Evolutionary conservation across 2,113 vertebrate species (phyloP).

Genomic region (Oreocharis arfaki): DNA sequence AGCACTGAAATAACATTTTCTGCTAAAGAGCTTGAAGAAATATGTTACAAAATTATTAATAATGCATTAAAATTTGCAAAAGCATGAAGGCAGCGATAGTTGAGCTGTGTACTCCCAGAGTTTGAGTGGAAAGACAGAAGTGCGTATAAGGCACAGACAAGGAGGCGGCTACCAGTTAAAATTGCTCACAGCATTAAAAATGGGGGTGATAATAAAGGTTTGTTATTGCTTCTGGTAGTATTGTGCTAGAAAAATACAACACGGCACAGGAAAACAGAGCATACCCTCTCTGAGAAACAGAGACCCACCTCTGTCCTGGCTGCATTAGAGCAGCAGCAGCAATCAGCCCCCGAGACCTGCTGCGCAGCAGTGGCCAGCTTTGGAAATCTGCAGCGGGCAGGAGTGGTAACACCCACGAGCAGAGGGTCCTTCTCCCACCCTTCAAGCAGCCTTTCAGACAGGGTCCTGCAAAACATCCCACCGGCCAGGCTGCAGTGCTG

Average conservation of each 20-base stretch:
- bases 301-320: background rate
- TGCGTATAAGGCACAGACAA: background rate
- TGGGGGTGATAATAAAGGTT: background rate
- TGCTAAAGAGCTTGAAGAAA: conserved; percentile 60
- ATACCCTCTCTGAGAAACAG: background rate
- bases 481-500: background rate
- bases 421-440: background rate
- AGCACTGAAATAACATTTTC: conserved; percentile 57
- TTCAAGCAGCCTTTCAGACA: background rate
- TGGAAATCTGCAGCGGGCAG: fast-evolving
- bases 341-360: background rate
- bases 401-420: background rate
- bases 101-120: background rate
- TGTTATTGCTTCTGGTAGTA: background rate
- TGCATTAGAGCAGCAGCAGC: background rate
- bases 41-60: conserved; percentile 66
- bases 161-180: conserved; percentile 1
- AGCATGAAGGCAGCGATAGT: conserved; percentile 42
- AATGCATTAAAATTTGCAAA: conserved; percentile 62
- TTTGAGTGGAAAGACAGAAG: conserved; percentile 22
- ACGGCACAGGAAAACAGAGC: background rate
- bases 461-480: background rate
- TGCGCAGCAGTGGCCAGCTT: background rate
- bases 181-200: background rate
- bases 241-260: background rate